Evolutionary conservation across 2,113 vertebrate genomes (phyloP), one percentile per base, ranked within the genome.

Genomic region (Pomatostomus ruficeps): DNA sequence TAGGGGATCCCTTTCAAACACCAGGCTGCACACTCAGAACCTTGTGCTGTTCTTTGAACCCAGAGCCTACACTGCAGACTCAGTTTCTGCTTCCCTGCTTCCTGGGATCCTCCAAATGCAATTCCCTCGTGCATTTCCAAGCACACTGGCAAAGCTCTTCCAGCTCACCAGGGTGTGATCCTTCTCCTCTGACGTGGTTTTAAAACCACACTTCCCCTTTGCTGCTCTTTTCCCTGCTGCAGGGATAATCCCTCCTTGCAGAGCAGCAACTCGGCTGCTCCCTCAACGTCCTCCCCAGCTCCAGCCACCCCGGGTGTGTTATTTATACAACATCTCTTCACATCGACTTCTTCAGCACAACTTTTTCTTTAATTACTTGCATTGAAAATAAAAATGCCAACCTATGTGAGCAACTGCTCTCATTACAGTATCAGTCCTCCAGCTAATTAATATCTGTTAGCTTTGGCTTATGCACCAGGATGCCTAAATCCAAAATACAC

Each of bases 381-480:
- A 51, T 88, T 93, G 88, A 80, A 94, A 94, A 71, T 77, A 94
- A 93, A 91, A 96, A 57, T 52, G 72, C 79, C 89, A 94, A 33
- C 72, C 75, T 71, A 15, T 70, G 42, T 1, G 25, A 91, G 67
- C 67, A 48, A 83, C 59, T 90, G 94, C 77, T 74, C 88, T 91
- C 74, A 73, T 85, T 83, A 91, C 45, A 57, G 75, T 77, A 66
- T 61, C 79, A 94, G 48, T 74, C 91, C 81, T 93, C 87, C 51
- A 92, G 31, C 78, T 96, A 95, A 97, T 96, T 95, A 95, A 72
- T 95, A 72, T 87, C 91, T 95, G 93, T 96, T 96, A 95, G 91
- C 89, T 96, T 96, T 96, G 93, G 93, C 94, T 96, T 90, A 80
- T 71, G 45, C 65, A 35, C 43, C n/a, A 36, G 59, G 78, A 84